Evolutionary conservation across 2,888 invertebrate species (phyloP).

Genomic region (Aphidius colemani): DNA sequence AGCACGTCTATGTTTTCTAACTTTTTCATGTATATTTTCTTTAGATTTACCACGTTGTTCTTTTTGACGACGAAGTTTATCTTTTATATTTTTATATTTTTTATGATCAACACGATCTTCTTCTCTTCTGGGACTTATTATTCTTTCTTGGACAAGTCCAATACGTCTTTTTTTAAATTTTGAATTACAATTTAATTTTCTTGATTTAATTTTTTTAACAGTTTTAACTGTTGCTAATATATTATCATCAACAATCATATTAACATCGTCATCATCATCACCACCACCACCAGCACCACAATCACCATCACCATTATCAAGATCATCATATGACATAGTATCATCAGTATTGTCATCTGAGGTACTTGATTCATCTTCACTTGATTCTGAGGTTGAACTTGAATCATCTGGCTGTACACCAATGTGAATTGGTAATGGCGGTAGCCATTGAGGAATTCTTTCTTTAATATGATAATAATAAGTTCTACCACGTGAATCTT

Average conservation of each 20-base stretch:
- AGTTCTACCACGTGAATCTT: conserved; percentile 79
- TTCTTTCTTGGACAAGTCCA: conserved; percentile 68
- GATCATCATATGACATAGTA: too few relatives aligned
- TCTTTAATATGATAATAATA: conserved; percentile 91
- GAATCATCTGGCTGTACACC: conserved; percentile 52
- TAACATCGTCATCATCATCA: conserved; percentile 40
- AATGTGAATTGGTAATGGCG: conserved; percentile 62
- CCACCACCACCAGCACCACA: conserved; percentile 45
- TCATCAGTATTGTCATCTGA: conserved; percentile 61
- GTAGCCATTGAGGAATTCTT: conserved; percentile 79
- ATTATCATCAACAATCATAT: conserved; percentile 47
- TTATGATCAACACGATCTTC: conserved; percentile 77
- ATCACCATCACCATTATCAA: conserved; percentile 45
- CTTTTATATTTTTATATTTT: conserved; percentile 79
- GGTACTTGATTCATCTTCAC: conserved; percentile 57
- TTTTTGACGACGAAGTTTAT: conserved; percentile 73
- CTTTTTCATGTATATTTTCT: conserved; percentile 59
- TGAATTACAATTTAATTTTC: too few relatives aligned
- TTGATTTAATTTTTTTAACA: too few relatives aligned
- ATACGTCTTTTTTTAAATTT: conserved; percentile 61
- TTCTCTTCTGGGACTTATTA: conserved; percentile 77
- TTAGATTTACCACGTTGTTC: conserved; percentile 63
- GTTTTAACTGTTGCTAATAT: conserved; percentile 29
- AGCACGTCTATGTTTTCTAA: conserved; percentile 57
- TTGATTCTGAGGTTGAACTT: conserved; percentile 59